Conservation (phyloP, 2,113 vertebrate species). For the Nerophis ophidion region DNA sequence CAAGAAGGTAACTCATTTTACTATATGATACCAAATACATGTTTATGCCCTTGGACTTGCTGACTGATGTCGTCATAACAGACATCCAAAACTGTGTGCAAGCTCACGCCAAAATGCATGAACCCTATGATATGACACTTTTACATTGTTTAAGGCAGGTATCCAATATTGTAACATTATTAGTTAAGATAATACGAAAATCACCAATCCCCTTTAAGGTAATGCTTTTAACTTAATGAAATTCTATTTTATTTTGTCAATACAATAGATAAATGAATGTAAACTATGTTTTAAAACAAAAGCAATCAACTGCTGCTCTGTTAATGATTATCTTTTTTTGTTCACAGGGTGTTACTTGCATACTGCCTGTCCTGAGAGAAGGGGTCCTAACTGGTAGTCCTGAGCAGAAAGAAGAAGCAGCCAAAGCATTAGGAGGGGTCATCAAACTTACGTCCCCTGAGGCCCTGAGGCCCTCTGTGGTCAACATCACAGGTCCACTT, state of each 20-base stretch:
- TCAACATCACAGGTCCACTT: slow-evolving; percentile 95
- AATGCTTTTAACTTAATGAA: too few species aligned
- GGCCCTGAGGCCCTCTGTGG: slow-evolving; percentile 89
- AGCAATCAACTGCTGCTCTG: neutral
- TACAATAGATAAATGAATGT: neutral
- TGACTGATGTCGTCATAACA: too few species aligned
- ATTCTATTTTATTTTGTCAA: neutral
- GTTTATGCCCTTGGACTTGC: too few species aligned
- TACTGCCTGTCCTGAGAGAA: slow-evolving; percentile 91
- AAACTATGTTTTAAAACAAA: neutral
- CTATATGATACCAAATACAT: neutral
- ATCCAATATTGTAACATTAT: too few species aligned
- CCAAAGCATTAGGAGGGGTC: slow-evolving; percentile 88
- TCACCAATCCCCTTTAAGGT: too few species aligned
- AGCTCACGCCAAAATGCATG: too few species aligned
- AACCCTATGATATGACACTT: too few species aligned
- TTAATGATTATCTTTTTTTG: neutral
- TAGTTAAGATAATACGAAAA: too few species aligned
- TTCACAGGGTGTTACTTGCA: slow-evolving; percentile 89
- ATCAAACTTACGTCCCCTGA: slow-evolving; percentile 93
- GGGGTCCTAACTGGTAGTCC: slow-evolving; percentile 92
- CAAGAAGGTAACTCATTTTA: slow-evolving; percentile 80
- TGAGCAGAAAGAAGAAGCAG: slow-evolving; percentile 96
- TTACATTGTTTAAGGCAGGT: too few species aligned
- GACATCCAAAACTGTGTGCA: too few species aligned